Evolutionary conservation across 2,888 invertebrate species (phyloP), one percentile per base, ranked within the genome.

Genomic region (Drosophila meridiana): DNA sequence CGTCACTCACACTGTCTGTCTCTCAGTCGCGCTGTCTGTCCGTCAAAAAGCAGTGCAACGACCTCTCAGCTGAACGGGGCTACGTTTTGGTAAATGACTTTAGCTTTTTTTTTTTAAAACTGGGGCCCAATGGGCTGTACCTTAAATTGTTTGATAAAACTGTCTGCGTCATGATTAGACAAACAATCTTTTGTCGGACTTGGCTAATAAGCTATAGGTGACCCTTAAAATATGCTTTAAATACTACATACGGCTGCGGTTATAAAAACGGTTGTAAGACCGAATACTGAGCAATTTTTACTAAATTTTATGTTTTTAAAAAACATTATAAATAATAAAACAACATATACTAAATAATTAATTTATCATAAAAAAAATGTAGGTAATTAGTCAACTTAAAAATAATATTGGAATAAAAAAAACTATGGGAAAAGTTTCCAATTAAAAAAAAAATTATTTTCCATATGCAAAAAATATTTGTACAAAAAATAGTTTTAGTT

Each of bases 31-130:
- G 61, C 58, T 14, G 58, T 52, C 62, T 26, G 48, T 50, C 40
- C 38, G 50, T 32, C 32, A 30, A 34, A 28, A 26, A 42, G 20
- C 69, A 80, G 83, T 77, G 75, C 83, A 82, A 83, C 63, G 78
- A 74, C 85, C 80, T 82, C 65, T 70, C 52, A 65, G 76, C 65
- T 70, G 62, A 47, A 58, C 55, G n/a, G 13, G 14, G 14, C 47
- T 47, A 28, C 28, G 56, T 34, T 66, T 45, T 53, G 52, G 43
- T 40, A 63, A 71, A 71, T 71, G 71, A 36, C 53, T 32, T 32
- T 32, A 71, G 47, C n/a, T 58, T 62, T 55, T n/a, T 58, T 63
- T 58, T 52, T 63, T 52, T 30, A 40, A 52, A 71, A 63, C 45
- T 53, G 43, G 55, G 43, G 42, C 36, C 13, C 48, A 50, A 48